These are phyloP conservation scores for Leucosticte australis DNA, from an alignment of 2,113 vertebrate species.

Conservation along the genomic window DNA sequence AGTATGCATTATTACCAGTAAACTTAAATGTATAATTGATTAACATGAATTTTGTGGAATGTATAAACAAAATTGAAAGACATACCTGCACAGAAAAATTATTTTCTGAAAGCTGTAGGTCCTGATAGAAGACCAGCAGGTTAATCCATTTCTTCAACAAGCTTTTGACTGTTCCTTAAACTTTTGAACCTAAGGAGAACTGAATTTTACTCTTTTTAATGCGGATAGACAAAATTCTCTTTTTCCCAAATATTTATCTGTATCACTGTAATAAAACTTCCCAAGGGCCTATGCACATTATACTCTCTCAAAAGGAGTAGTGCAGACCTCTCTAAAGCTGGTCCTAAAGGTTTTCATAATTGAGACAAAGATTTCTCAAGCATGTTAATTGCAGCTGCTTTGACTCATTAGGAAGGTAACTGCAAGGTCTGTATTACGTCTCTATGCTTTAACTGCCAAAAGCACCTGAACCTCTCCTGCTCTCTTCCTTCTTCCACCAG, in stretches of 20 bases:
- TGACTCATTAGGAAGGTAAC: background rate
- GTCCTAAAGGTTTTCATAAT: background rate
- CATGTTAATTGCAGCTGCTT: background rate
- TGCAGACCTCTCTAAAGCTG: background rate
- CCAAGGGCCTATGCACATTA: background rate
- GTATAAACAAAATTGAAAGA: background rate
- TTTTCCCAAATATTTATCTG: background rate
- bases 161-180: background rate
- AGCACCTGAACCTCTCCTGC: background rate
- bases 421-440: background rate
- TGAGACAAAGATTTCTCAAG: background rate
- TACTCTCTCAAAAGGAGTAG: background rate
- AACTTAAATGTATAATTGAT: background rate
- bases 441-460: background rate
- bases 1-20: background rate
- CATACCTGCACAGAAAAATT: background rate
- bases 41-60: background rate
- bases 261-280: background rate
- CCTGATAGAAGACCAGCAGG: background rate
- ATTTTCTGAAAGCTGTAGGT: background rate
- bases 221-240: background rate
- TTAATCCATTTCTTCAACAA: background rate
- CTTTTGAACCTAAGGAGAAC: background rate
- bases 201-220: background rate
- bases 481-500: background rate